Percentiles rank a stretch among this genome's conserved stretches.
These are phyloP conservation scores for Dicrostonyx torquatus DNA, from an alignment of 2,797 vertebrate species.

Conservation along the genomic window DNA sequence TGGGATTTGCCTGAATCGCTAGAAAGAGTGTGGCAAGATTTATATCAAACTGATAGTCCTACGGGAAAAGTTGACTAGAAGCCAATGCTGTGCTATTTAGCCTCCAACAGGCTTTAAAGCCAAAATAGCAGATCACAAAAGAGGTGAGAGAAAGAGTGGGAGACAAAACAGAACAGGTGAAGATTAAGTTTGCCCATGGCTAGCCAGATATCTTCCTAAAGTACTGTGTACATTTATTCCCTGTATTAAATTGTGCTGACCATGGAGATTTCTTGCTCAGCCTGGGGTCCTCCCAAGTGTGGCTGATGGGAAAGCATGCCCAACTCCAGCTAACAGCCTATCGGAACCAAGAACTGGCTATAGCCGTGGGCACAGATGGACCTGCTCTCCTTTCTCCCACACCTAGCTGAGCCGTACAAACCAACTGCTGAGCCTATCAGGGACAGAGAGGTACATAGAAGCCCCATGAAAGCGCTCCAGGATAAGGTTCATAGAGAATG, in stretches of 20 bases:
- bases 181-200: neutral
- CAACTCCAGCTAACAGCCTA: neutral
- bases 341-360: neutral
- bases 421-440: neutral
- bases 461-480: neutral
- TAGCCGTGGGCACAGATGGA: neutral
- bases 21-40: neutral
- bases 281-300: neutral
- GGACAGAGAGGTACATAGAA: no score
- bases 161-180: neutral
- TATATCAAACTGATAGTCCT: neutral
- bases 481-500: neutral
- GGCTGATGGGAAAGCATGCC: neutral
- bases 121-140: neutral
- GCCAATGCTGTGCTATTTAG: neutral
- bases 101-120: neutral
- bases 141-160: neutral
- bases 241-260: neutral
- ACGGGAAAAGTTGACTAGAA: neutral
- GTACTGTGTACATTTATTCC: neutral
- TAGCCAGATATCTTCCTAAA: neutral
- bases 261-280: neutral
- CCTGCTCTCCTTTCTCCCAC: neutral
- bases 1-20: neutral
- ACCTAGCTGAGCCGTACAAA: neutral